Evolutionary conservation across 1,140 invertebrate species (phyloP).

Genomic region (Lepidotrigona ventralis): DNA sequence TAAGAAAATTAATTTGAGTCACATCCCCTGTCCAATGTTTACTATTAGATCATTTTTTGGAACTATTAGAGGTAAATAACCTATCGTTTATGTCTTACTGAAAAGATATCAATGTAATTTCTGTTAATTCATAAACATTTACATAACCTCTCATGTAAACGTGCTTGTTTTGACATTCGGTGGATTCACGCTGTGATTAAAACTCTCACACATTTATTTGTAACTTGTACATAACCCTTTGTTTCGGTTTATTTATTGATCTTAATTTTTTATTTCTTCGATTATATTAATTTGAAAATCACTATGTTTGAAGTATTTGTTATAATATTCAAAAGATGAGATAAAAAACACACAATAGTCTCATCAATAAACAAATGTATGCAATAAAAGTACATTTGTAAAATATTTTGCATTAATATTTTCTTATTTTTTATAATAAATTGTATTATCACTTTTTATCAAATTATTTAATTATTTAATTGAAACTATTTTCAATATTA

Average conservation of each 20-base stretch:
- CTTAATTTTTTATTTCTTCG: background rate
- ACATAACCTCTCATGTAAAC: constrained; percentile 57
- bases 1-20: constrained; percentile 60
- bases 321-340: constrained; percentile 30
- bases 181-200: constrained; percentile 39
- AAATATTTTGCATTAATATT: constrained; percentile 1
- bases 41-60: constrained; percentile 53
- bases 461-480: background rate
- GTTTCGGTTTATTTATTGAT: constrained; percentile 4
- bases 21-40: constrained; percentile 64
- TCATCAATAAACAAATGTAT: constrained; percentile 30
- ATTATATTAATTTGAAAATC: background rate
- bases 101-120: background rate
- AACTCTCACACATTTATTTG: constrained; percentile 5
- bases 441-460: background rate
- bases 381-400: background rate
- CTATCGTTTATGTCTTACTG: constrained; percentile 16
- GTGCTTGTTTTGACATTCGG: constrained; percentile 64
- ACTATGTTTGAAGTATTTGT: constrained; percentile 11
- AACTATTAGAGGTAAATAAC: constrained; percentile 57
- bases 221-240: constrained; percentile 13
- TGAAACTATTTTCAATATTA: background rate
- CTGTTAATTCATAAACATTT: constrained; percentile 28
- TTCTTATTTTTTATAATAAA: background rate
- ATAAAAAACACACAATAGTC: constrained; percentile 25